Evolutionary conservation across 2,797 vertebrate genomes (phyloP).

Genomic region (Oreochromis mossambicus): DNA sequence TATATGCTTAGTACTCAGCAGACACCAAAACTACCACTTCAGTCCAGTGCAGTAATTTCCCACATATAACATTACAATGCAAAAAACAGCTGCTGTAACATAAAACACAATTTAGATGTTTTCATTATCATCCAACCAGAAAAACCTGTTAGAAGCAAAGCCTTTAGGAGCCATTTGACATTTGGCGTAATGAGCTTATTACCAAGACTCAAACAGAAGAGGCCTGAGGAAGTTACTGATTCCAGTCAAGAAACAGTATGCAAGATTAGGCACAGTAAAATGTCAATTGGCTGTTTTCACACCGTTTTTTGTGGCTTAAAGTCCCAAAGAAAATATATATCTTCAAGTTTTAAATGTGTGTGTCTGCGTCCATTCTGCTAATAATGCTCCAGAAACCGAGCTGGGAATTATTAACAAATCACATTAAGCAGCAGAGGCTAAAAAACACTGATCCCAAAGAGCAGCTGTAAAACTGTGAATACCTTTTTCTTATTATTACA

Average conservation of each 20-base stretch:
- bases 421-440: neutral
- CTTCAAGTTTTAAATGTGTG: rapidly evolving
- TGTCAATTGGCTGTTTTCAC: neutral
- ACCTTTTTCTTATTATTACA: neutral
- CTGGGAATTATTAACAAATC: neutral
- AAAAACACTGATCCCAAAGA: neutral
- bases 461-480: neutral
- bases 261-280: neutral
- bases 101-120: neutral
- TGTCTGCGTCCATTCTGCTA: neutral
- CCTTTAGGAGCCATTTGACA: neutral
- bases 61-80: neutral
- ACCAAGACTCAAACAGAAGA: neutral
- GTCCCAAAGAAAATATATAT: neutral
- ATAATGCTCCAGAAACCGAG: rapidly evolving
- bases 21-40: neutral
- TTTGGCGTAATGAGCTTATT: neutral
- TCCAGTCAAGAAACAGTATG: neutral
- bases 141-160: neutral
- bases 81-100: neutral
- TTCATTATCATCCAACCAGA: neutral
- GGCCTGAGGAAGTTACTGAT: neutral
- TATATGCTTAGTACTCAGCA: rapidly evolving
- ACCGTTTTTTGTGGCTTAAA: neutral
- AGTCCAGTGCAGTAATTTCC: neutral